Percentiles rank a stretch among this genome's conserved stretches.
Evolutionary conservation across 2,113 vertebrate genomes (phyloP).

Genomic region (Callochromis pleurospilus): DNA sequence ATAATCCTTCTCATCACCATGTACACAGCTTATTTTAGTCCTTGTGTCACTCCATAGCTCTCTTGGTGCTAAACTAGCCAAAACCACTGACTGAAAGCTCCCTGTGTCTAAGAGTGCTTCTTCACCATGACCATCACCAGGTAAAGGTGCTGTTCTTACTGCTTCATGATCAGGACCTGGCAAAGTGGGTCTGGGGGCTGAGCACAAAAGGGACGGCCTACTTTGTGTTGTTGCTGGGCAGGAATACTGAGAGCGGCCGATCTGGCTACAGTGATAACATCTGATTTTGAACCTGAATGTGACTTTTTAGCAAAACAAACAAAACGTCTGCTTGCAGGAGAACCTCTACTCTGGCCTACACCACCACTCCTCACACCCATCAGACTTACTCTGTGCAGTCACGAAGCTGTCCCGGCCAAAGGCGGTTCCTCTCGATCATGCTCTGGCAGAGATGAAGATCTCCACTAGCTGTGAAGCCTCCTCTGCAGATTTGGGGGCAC

Average conservation of each 20-base stretch:
- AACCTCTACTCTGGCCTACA: accelerated
- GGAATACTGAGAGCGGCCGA: neutral
- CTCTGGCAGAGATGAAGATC: neutral
- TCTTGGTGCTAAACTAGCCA: too few relatives aligned
- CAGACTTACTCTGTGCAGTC: neutral
- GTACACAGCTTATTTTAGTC: too few relatives aligned
- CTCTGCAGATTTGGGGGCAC: neutral
- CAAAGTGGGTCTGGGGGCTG: accelerated
- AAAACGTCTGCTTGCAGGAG: neutral
- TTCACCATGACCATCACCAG: too few relatives aligned
- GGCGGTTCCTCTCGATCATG: accelerated
- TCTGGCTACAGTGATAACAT: accelerated
- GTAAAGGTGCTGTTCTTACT: neutral
- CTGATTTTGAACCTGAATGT: neutral
- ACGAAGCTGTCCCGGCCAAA: accelerated
- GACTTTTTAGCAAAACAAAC: neutral
- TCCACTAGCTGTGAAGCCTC: neutral
- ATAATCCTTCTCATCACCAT: too few relatives aligned
- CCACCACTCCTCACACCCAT: neutral
- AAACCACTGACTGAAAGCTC: too few relatives aligned
- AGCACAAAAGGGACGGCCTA: neutral
- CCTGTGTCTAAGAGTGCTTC: too few relatives aligned
- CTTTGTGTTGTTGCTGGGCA: neutral
- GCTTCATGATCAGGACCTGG: neutral
- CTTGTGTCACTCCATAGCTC: too few relatives aligned